Evolutionary conservation across 30 jellyfish, hydroid and myxozoan species (phyloP).

Genomic region (Sanderia malayensis): DNA sequence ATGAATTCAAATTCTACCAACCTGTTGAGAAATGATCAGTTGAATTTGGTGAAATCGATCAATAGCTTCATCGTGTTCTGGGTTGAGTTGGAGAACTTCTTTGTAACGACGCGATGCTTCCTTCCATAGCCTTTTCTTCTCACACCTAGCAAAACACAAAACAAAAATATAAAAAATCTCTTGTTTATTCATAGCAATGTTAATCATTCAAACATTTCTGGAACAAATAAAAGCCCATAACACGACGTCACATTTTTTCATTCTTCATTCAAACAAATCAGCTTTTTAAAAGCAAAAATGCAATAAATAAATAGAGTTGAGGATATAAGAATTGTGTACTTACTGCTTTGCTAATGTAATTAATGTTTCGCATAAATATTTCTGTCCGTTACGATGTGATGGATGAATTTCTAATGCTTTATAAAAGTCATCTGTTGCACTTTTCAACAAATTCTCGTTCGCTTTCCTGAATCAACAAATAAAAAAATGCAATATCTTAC

Average conservation of each 20-base stretch:
- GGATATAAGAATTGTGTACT: too few species aligned
- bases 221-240: too few species aligned
- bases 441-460: constrained; percentile 59
- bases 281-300: too few species aligned
- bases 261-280: too few species aligned
- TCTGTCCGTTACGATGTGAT: constrained; percentile 84
- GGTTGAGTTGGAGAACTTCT: constrained; percentile 67
- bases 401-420: constrained; percentile 79
- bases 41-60: constrained; percentile 68
- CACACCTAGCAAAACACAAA: constrained; percentile 47
- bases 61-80: constrained; percentile 59
- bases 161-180: neutral
- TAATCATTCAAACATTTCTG: too few species aligned
- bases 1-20: too few species aligned
- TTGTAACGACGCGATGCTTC: constrained; percentile 79
- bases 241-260: too few species aligned
- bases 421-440: constrained; percentile 74
- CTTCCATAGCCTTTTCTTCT: constrained; percentile 85
- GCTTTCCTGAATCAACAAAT: constrained; percentile 73
- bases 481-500: too few species aligned
- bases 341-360: constrained; percentile 72
- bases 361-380: constrained; percentile 83
- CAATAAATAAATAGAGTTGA: too few species aligned
- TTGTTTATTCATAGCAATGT: too few species aligned
- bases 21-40: constrained; percentile 80